These are phyloP conservation scores for Melopsittacus undulatus DNA, from an alignment of 2,797 vertebrate genomes.

Conservation along the genomic window DNA sequence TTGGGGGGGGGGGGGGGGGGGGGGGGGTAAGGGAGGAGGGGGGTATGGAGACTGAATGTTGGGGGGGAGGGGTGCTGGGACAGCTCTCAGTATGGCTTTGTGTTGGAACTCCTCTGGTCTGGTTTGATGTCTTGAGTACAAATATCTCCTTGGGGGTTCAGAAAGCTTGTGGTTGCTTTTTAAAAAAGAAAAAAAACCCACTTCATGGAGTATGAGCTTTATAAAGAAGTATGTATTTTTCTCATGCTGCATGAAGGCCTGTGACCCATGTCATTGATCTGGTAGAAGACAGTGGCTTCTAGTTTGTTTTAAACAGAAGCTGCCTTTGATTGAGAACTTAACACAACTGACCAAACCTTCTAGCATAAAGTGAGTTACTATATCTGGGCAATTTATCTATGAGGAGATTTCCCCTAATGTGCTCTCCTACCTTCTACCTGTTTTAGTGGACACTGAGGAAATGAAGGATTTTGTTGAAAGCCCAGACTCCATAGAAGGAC, in stretches of 20 bases:
- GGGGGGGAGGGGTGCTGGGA: not conserved
- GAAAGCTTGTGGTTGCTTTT: not conserved
- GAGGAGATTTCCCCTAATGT: not conserved
- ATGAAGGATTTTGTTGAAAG: constrained; percentile 35
- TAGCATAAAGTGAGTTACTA: not conserved
- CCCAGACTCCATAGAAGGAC: constrained; percentile 71
- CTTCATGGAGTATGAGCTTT: not conserved
- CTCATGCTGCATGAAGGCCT: not conserved
- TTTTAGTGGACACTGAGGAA: constrained; percentile 53
- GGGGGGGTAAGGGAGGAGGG: too few species aligned
- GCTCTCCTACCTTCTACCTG: not conserved
- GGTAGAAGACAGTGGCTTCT: not conserved
- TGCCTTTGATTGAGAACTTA: not conserved
- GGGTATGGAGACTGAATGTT: accelerated
- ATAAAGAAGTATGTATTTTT: accelerated
- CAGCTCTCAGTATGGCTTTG: not conserved
- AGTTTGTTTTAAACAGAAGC: not conserved
- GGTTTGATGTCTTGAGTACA: not conserved
- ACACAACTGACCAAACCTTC: not conserved
- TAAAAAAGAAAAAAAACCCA: too few species aligned
- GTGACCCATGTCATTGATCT: not conserved
- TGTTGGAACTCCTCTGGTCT: not conserved
- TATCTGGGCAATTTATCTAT: not conserved
- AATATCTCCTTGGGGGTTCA: not conserved
- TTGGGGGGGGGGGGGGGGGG: accelerated